Evolutionary conservation across 2,113 vertebrate species (phyloP), one percentile per base, ranked within the genome.

Genomic region (Corythoichthys haematopterus): DNA sequence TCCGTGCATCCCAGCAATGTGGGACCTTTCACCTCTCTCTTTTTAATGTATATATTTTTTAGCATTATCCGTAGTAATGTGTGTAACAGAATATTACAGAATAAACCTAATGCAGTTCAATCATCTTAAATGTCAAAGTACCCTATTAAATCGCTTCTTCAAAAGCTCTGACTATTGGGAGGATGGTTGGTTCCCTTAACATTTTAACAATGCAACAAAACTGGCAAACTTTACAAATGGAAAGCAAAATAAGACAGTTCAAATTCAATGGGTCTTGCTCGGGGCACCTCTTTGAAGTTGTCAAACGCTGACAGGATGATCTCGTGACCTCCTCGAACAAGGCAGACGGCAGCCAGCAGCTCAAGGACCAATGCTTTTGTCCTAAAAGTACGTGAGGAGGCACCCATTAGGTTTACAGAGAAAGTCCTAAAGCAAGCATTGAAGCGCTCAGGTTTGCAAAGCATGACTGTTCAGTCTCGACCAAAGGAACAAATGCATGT

Each of bases 271-370:
- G 59, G 59, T 6, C 2, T 65, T 14, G 56, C 63, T 74, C 40
- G 10, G 40, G 64, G 69, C 78, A 98, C 96, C 97, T 98, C 96
- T 93, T 99, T 99, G 91, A 98, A 99, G 91, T 98, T 96, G 91
- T 99, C 96, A 52, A 99, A 99, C 14, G 96, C 97, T 0, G 96
- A 94, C 0, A 99, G 94, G 87, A 98, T 99, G 87, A 99, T 99
- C 89, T 99, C 97, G 0, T 99, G 97, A 58, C 97, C 97, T 2
- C 97, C 97, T 73, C 97, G 89, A 76, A 99, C 97, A 65, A 99
- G 90, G 87, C 97, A 98, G 16, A 99, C 96, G 0, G 97, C 97
- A 9, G 97, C 97, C 83, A 99, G 89, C 76, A 99, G 93, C 87
- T 98, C 97, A 69, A 99, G 89, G 74, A 99, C 97, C 86, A 99